Percentiles rank a stretch among this genome's conserved stretches.
Conservation (phyloP, 1,140 invertebrate species). For the Oncopeltus fasciatus region DNA sequence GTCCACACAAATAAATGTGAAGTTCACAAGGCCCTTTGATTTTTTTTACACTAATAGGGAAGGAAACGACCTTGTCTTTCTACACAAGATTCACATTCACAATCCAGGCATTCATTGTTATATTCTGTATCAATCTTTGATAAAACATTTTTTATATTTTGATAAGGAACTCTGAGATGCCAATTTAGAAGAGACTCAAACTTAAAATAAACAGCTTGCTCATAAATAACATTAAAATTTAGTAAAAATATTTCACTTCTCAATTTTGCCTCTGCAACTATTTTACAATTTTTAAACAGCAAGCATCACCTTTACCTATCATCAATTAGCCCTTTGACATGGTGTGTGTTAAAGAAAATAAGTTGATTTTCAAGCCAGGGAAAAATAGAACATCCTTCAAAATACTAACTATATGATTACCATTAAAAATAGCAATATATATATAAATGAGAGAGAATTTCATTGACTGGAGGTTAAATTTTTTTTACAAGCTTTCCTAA, state of each 20-base stretch:
- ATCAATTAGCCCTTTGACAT: too few relatives aligned
- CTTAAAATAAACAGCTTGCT: background rate
- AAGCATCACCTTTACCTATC: background rate
- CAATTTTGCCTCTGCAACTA: background rate
- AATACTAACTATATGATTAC: too few relatives aligned
- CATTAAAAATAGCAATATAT: too few relatives aligned
- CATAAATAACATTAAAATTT: background rate
- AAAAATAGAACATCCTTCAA: background rate
- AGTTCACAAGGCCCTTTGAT: too few relatives aligned
- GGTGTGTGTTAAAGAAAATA: background rate
- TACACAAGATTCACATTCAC: too few relatives aligned
- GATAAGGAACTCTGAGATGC: background rate
- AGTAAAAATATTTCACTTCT: background rate
- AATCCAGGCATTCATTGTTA: too few relatives aligned
- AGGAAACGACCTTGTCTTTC: too few relatives aligned
- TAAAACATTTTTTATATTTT: background rate
- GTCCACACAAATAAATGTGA: slow-evolving; percentile 8
- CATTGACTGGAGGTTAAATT: too few relatives aligned
- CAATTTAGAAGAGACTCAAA: background rate
- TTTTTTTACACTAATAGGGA: too few relatives aligned
- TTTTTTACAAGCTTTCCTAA: too few relatives aligned
- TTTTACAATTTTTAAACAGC: background rate
- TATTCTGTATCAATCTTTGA: too few relatives aligned
- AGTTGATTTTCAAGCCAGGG: background rate
- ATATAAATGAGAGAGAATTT: too few relatives aligned